These are phyloP conservation scores for Nyctereutes procyonoides DNA, from an alignment of 2,113 vertebrate genomes.

Conservation along the genomic window DNA sequence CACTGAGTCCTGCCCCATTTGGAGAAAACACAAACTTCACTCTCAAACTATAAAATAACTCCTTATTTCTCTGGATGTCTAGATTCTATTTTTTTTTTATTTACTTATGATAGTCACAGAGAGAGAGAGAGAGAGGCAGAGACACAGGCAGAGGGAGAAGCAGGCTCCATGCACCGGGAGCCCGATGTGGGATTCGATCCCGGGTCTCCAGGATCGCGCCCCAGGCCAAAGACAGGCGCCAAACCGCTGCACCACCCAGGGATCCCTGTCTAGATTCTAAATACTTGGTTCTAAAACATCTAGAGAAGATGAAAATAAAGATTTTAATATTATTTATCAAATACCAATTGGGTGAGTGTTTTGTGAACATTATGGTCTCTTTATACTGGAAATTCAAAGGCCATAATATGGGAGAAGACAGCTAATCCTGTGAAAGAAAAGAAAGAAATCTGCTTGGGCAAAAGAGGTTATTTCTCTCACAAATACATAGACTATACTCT, in stretches of 20 bases:
- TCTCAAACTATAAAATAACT: slow-evolving; percentile 35
- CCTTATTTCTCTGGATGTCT: slow-evolving; percentile 27
- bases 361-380: slow-evolving; percentile 35
- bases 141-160: too few species aligned
- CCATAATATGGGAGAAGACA: slow-evolving; percentile 15
- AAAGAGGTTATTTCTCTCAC: slow-evolving; percentile 55
- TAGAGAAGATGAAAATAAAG: slow-evolving; percentile 50
- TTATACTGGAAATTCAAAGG: slow-evolving; percentile 48
- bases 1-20: neutral
- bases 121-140: too few species aligned
- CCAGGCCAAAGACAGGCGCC: too few species aligned
- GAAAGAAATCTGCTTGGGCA: slow-evolving; percentile 45
- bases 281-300: slow-evolving; percentile 34
- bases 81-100: too few species aligned
- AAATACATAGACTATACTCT: neutral
- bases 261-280: slow-evolving; percentile 63
- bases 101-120: too few species aligned
- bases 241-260: too few species aligned
- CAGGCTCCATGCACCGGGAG: too few species aligned
- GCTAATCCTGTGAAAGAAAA: slow-evolving; percentile 31
- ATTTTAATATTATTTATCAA: slow-evolving; percentile 59
- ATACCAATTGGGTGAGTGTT: slow-evolving; percentile 26
- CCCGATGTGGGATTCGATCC: too few species aligned
- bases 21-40: slow-evolving; percentile 34
- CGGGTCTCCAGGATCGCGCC: too few species aligned